Conservation (phyloP, 1,140 invertebrate species). For the Bombus sibiricus region DNA sequence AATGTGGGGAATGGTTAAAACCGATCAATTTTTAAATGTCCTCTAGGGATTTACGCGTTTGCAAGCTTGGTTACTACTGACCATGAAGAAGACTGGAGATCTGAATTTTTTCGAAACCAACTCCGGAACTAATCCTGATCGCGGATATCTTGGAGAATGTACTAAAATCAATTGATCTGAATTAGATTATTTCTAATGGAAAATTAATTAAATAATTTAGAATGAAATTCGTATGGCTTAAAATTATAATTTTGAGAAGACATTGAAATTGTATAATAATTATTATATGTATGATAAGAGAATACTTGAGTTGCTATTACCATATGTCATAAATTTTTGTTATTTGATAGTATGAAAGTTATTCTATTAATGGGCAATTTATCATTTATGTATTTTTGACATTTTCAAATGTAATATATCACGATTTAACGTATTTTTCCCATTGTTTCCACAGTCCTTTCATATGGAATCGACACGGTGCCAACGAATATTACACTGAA, state of each 20-base stretch:
- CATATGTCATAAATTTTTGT: no score
- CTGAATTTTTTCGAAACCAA: neutral
- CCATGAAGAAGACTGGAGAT: neutral
- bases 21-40: neutral
- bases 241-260: no score
- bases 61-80: neutral
- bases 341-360: no score
- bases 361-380: no score
- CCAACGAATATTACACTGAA: slow-evolving; percentile 67
- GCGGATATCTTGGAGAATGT: neutral
- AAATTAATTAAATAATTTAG: neutral
- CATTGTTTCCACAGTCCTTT: slow-evolving; percentile 72
- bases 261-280: no score
- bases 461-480: slow-evolving; percentile 73
- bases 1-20: neutral
- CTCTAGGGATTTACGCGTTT: neutral
- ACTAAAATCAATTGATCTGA: no score
- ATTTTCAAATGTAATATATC: no score
- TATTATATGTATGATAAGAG: no score
- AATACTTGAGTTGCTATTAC: no score
- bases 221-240: neutral
- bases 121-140: neutral
- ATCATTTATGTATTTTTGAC: no score
- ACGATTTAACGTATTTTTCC: neutral
- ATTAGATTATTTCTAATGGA: no score